Evolutionary conservation across 1,140 invertebrate species (phyloP), one percentile per base, ranked within the genome.

Genomic region (Platyura marginata): DNA sequence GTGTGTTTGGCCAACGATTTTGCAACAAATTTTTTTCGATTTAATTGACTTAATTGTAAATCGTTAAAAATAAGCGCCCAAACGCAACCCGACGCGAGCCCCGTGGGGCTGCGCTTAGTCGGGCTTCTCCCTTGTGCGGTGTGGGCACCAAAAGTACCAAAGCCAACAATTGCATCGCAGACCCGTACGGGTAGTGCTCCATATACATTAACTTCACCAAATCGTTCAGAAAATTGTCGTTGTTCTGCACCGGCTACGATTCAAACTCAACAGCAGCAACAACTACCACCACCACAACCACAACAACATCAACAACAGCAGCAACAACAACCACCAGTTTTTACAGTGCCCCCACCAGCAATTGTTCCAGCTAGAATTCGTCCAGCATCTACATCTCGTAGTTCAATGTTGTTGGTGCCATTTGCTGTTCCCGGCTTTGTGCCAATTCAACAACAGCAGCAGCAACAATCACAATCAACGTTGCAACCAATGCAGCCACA

Each of bases 1-100:
- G n/a, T n/a, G n/a, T n/a, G n/a, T n/a, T n/a, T n/a, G n/a, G n/a
- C n/a, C n/a, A n/a, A n/a, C n/a, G n/a, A n/a, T n/a, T n/a, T n/a
- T n/a, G n/a, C n/a, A 29, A 8, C 13, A 29, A 8, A 13, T 29
- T 13, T 29, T 29, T 29, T 8, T 29, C 25, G 13, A 29, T 29
- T 36, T 6, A 36, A 36, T 36, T 36, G 34, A 11, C 15, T 11
- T 16, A 36, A 9, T 36, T 36, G 6, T 10, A 36, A 36, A 36
- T 36, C 34, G 34, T n/a, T 40, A 40, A 44, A 44, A 39, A 44
- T 44, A 44, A 44, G 16, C 15, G 23, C 43, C n/a, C 43, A 44
- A 40, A 40, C 43, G 36, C 15, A 16, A 44, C 43, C 43, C 43
- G 43, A 44, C n/a, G 43, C 43, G 43, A 44, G 43, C 43, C 43